Evolutionary conservation across 2,113 vertebrate species (phyloP).

Genomic region (Gasterosteus aculeatus): DNA sequence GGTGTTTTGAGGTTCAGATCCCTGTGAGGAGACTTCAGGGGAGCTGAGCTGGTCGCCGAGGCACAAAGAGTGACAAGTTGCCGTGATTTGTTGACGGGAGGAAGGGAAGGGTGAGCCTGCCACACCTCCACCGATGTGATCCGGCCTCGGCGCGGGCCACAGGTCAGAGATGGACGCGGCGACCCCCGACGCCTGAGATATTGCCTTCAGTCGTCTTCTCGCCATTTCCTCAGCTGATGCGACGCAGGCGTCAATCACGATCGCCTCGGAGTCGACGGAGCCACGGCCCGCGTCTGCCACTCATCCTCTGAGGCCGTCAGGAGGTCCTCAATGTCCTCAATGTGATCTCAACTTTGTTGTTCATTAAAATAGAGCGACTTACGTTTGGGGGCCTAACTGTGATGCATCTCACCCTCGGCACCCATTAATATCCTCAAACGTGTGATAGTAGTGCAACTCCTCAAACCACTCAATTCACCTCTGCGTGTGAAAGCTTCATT

Average conservation of each 20-base stretch:
- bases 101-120: slow-evolving; percentile 19
- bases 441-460: slow-evolving; percentile 28
- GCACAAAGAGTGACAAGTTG: not conserved
- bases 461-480: slow-evolving; percentile 36
- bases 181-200: not conserved
- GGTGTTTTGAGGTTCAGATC: slow-evolving; percentile 51
- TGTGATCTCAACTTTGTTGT: not conserved
- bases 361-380: not conserved
- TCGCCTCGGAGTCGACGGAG: slow-evolving; percentile 31
- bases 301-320: slow-evolving; percentile 54
- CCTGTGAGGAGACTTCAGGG: slow-evolving; percentile 15
- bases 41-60: slow-evolving; percentile 19
- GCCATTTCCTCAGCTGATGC: slow-evolving; percentile 71
- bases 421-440: slow-evolving; percentile 10
- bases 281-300: slow-evolving; percentile 52
- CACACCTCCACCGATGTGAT: slow-evolving; percentile 30
- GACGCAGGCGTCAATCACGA: slow-evolving; percentile 55
- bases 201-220: slow-evolving; percentile 57
- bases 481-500: slow-evolving; percentile 48
- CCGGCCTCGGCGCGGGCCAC: not conserved
- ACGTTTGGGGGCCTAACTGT: not conserved
- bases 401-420: not conserved
- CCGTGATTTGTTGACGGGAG: slow-evolving; percentile 35
- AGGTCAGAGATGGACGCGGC: slow-evolving; percentile 39
- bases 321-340: slow-evolving; percentile 17